Percentiles rank a stretch among this genome's conserved stretches.
phyloP scores from a whole-genome alignment of 2,888 invertebrate species.

The Cosmopolites sordidus region DNA sequence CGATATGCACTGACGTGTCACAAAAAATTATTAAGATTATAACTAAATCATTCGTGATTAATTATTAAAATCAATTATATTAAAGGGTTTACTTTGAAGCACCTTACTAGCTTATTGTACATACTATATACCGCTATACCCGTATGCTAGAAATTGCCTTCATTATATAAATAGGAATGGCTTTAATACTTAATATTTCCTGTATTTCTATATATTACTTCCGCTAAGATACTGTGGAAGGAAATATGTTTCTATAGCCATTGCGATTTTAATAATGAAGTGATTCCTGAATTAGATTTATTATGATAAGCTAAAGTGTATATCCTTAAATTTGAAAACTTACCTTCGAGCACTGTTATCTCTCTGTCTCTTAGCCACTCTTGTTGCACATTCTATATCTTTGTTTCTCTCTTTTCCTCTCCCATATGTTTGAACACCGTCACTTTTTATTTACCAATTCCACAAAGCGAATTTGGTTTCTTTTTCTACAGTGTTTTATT shows the following conservation, averaged over 20 bases:
- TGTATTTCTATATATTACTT: slow-evolving; percentile 4
- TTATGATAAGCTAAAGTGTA: slow-evolving; percentile 3
- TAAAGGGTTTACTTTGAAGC: not conserved
- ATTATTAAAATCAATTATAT: too few relatives aligned
- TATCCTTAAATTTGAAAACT: slow-evolving; percentile 8
- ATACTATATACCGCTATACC: slow-evolving; percentile 15
- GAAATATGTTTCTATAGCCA: not conserved
- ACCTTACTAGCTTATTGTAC: slow-evolving; percentile 17
- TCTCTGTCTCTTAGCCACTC: slow-evolving; percentile 23
- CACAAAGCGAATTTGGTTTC: slow-evolving; percentile 38
- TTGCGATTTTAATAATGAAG: slow-evolving; percentile 10
- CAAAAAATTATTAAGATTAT: too few relatives aligned
- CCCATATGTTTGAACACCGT: slow-evolving; percentile 15
- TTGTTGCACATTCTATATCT: slow-evolving; percentile 30
- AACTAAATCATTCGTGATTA: too few relatives aligned
- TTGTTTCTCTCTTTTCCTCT: slow-evolving; percentile 18
- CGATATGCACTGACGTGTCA: too few relatives aligned
- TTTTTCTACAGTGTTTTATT: slow-evolving; percentile 17
- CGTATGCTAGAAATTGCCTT: slow-evolving; percentile 16
- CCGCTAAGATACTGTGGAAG: not conserved
- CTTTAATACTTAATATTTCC: not conserved
- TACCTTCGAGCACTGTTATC: slow-evolving; percentile 13
- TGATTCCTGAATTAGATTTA: slow-evolving; percentile 11
- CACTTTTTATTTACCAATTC: slow-evolving; percentile 35
- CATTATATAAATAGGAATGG: slow-evolving; percentile 15